Evolutionary conservation across 1,140 invertebrate genomes (phyloP), one percentile per base, ranked within the genome.

Genomic region (Pseudomyrmex dendroicus): DNA sequence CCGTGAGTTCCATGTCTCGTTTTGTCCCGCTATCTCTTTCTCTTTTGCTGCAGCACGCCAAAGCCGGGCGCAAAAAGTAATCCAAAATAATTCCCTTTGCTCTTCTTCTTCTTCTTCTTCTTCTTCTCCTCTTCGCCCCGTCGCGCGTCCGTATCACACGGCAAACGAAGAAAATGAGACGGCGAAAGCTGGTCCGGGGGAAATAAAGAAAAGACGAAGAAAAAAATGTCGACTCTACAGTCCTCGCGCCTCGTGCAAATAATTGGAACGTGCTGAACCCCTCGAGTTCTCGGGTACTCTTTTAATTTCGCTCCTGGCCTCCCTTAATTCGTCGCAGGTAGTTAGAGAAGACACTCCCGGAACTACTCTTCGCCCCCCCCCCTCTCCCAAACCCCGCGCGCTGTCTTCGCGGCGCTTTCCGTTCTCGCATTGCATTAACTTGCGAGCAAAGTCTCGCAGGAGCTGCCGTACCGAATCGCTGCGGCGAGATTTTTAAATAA

Each of bases 201-300:
- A 80, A 82, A 84, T 70, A 80, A 66, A 82, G 66, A 59, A 64
- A 48, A 25, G 25, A 12, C 17, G 57, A 63, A 61, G 50, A 77
- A 68, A 72, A 72, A 72, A 63, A 87, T 77, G 66, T 48, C 85
- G 67, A 66, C 77, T 72, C 84, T 80, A 52, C 64, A 57, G 73
- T 52, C 63, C 68, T 82, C 67, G 17, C 74, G 72, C 12, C 84
- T 89, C 80, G 78, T 82, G 88, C 88, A 85, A 91, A 89, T 91
- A 91, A 91, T 91, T 91, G 88, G 89, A 87, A 89, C 87, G 85
- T 91, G 85, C 87, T 86, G 86, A 89, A 91, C 86, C 84, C 73
- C 86, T 86, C 82, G 73, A 84, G 85, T 86, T 89, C 82, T 63
- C 78, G 57, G 77, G 74, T 74, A 89, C 85, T 83, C 84, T 88